Percentiles rank a stretch among this genome's conserved stretches.
These are phyloP conservation scores for Genyomyrus donnyi DNA, from an alignment of 2,113 vertebrate genomes.

Conservation along the genomic window DNA sequence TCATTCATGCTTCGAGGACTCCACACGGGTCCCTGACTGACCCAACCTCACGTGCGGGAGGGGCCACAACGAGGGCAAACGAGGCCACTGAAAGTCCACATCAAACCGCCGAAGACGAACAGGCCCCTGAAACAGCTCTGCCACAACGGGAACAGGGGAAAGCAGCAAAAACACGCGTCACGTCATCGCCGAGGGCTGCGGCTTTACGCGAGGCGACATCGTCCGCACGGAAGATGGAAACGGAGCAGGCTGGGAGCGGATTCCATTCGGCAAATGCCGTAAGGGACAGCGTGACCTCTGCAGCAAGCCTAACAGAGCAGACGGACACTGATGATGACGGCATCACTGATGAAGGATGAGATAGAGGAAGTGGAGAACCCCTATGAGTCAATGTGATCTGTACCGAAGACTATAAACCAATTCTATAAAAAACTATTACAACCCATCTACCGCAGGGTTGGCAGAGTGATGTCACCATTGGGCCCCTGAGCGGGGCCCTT, in stretches of 20 bases:
- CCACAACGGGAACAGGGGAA: neutral
- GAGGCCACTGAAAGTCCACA: neutral
- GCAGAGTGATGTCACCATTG: neutral
- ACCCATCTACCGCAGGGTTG: neutral
- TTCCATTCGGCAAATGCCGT: neutral
- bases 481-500: neutral
- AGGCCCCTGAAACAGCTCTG: no score
- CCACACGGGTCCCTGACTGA: neutral
- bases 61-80: neutral
- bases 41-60: slow-evolving; percentile 15
- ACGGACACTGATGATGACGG: neutral
- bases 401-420: neutral
- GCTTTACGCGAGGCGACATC: neutral
- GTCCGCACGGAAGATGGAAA: neutral
- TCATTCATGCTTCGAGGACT: slow-evolving; percentile 17
- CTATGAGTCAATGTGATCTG: slow-evolving; percentile 13
- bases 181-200: neutral
- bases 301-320: neutral
- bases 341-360: neutral
- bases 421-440: neutral
- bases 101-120: neutral
- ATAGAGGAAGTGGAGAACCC: slow-evolving; percentile 19
- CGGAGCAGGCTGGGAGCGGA: no score
- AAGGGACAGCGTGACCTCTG: neutral
- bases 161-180: no score